These are phyloP conservation scores for Hedychridium roseum DNA, from an alignment of 2,888 invertebrate genomes.

Conservation along the genomic window DNA sequence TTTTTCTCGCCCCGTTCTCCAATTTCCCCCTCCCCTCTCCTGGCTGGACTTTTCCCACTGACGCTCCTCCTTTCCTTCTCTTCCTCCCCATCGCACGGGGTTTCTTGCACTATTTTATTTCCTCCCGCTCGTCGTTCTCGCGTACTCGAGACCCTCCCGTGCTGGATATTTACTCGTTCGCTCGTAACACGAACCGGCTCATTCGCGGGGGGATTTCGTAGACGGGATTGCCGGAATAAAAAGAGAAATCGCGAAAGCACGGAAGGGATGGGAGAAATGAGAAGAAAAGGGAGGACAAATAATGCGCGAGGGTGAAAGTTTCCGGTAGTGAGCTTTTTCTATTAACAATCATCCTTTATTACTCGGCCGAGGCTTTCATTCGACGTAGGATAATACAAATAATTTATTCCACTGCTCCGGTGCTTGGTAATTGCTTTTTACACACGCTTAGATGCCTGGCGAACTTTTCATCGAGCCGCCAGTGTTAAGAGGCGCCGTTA, in stretches of 20 bases:
- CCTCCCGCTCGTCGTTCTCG: background rate
- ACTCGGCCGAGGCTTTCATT: slow-evolving; percentile 40
- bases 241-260: slow-evolving; percentile 6
- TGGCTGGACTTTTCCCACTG: no score
- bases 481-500: no score
- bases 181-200: slow-evolving; percentile 19
- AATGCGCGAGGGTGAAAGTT: no score
- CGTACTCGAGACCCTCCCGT: slow-evolving; percentile 9
- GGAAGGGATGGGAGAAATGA: slow-evolving; percentile 6
- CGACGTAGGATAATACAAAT: no score
- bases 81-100: background rate
- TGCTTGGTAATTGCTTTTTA: no score
- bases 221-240: slow-evolving; percentile 2
- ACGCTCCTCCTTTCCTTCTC: no score
- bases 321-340: slow-evolving; percentile 34
- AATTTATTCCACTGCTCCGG: no score
- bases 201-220: no score
- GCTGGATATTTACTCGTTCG: slow-evolving; percentile 27
- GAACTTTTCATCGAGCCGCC: no score
- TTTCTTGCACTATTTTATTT: background rate
- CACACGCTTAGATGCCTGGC: no score
- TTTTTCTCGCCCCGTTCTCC: slow-evolving; percentile 1
- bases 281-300: slow-evolving; percentile 5
- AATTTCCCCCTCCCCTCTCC: no score
- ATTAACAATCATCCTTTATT: slow-evolving; percentile 52